Percentiles rank a stretch among this genome's conserved stretches.
Conservation (phyloP, 2,113 vertebrate species). For the Isurus oxyrinchus region DNA sequence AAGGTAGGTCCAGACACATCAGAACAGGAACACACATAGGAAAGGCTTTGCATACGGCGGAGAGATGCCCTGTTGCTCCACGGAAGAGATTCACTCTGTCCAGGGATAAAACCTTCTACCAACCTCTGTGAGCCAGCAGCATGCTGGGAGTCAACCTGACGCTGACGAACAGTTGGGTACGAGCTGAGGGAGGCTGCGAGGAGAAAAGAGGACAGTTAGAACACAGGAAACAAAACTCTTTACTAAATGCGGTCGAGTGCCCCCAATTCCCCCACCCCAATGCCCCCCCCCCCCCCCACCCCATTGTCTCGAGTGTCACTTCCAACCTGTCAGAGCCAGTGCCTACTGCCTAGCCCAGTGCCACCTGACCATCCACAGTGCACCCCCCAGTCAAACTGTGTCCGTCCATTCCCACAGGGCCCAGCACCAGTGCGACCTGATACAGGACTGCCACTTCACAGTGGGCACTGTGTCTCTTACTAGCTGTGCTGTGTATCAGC, state of each 20-base stretch:
- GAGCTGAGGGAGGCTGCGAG: slow-evolving; percentile 65
- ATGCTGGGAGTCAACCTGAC: slow-evolving; percentile 81
- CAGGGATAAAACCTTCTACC: slow-evolving; percentile 74
- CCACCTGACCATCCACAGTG: not conserved
- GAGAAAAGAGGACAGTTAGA: slow-evolving; percentile 43
- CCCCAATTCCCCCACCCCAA: not conserved
- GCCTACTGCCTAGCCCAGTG: not conserved
- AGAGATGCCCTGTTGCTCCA: slow-evolving; percentile 63
- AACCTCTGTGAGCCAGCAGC: slow-evolving; percentile 94
- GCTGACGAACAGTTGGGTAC: slow-evolving; percentile 80
- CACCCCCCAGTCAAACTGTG: not conserved
- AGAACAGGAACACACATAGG: slow-evolving; percentile 63
- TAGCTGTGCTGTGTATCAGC: not conserved
- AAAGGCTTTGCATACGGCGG: slow-evolving; percentile 76
- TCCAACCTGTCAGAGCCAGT: not conserved
- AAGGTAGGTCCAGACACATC: slow-evolving; percentile 63
- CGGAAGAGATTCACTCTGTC: slow-evolving; percentile 61
- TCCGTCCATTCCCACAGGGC: not conserved
- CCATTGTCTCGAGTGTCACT: not conserved
- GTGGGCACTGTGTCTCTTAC: not conserved
- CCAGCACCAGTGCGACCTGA: not conserved
- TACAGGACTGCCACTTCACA: not conserved
- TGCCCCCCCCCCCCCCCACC: too few species aligned
- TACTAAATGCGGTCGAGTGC: not conserved
- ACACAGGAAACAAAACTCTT: not conserved